Base-by-base conservation (phyloP, 1,140 invertebrate genomes). In the Megathymus violae region DNA sequence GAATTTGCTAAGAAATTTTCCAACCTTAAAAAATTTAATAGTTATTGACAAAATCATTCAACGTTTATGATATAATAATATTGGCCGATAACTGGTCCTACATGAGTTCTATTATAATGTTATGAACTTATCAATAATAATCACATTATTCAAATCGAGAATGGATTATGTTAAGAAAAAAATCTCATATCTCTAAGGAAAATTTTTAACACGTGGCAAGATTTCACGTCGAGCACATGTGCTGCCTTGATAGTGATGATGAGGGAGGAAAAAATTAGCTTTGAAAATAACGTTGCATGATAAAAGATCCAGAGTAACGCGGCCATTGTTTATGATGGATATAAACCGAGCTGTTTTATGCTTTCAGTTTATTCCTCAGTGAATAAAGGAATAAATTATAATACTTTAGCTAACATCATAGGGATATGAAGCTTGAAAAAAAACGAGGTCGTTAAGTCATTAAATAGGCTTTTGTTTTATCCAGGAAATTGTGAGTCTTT, bases 221-320 rank as follows among this genome's bases (percentile, higher is more conserved):
- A 38, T 43, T 56, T 43, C 19, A 56, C 19, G 38, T 56, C 38
- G n/a, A 13, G 38, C 38, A 56, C 51, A 56, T 56, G 51, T 56
- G 51, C 22, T 43, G 14, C 19, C 50, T 25, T 2, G 19, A 22
- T 31, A 43, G 34, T 22, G 52, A 44, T 44, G 52, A 58, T 58
- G n/a, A 11, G 40, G 52, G 31, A 40, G 31, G 52, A 58, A 58
- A 58, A 58, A 58, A 58, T 58, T 19, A 34, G 52, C 52, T 58
- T 58, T 58, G 52, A 58, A 58, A 34, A 58, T 58, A 56, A 56
- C 52, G 52, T 56, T 56, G 22, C 52, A 58, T 58, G 41, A 58
- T 58, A 58, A 58, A 58, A 58, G 52, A 40, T 56, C 16, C 38
- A 43, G 41, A 44, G 15, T 54, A 54, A 54, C 51, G 40, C 41